Conservation (phyloP, 1,140 invertebrate genomes). For the Apis cerana region DNA sequence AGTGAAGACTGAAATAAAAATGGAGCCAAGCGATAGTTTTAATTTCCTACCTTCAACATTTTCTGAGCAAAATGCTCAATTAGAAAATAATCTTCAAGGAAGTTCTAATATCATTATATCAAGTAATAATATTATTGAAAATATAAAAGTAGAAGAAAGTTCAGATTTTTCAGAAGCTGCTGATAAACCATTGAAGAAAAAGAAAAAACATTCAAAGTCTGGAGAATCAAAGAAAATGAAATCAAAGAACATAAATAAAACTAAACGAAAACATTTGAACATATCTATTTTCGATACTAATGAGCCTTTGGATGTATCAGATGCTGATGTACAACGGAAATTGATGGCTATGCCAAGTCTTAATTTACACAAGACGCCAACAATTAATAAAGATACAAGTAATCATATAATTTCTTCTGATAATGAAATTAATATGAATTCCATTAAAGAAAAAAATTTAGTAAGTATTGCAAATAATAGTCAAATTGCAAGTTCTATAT, state of each 20-base stretch:
- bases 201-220: conserved; percentile 64
- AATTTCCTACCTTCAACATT: conserved; percentile 3
- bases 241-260: conserved; percentile 57
- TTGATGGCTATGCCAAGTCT: conserved; percentile 72
- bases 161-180: conserved; percentile 38
- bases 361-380: conserved; percentile 54
- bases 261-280: conserved; percentile 61
- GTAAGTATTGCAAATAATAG: conserved; percentile 31
- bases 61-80: background rate
- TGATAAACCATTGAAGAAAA: conserved; percentile 62
- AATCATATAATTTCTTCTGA: conserved; percentile 35
- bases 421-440: conserved; percentile 42
- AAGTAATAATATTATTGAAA: background rate
- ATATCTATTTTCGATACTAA: conserved; percentile 55
- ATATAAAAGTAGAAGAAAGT: conserved; percentile 21
- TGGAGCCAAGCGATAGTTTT: conserved; percentile 15
- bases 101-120: conserved; percentile 15
- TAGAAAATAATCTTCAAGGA: conserved; percentile 8
- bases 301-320: conserved; percentile 72
- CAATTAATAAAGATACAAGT: conserved; percentile 48
- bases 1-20: conserved; percentile 48
- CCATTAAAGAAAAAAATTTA: conserved; percentile 32
- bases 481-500: conserved; percentile 1
- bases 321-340: conserved; percentile 72
- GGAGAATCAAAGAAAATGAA: conserved; percentile 63